Conservation (phyloP, 2,888 invertebrate genomes). For the Terebella lapidaria region DNA sequence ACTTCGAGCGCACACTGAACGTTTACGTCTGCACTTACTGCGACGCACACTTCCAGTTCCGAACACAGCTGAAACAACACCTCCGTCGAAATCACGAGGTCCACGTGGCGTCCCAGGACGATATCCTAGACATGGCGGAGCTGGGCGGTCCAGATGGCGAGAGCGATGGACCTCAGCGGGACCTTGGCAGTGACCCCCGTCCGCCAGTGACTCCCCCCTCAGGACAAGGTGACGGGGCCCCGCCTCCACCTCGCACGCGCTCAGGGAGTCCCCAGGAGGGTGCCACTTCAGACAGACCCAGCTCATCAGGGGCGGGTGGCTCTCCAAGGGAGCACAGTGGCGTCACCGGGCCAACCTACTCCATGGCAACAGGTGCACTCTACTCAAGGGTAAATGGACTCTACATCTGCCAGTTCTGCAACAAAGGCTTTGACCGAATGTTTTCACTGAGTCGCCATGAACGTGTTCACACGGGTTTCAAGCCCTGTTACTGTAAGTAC, state of each 20-base stretch:
- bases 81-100: conserved; percentile 14
- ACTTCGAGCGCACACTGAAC: conserved; percentile 37
- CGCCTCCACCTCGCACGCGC: not conserved
- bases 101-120: not conserved
- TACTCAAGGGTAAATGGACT: conserved; percentile 1
- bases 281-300: not conserved
- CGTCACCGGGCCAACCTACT: conserved; percentile 1
- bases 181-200: not conserved
- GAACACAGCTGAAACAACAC: conserved; percentile 40
- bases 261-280: not conserved
- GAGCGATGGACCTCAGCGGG: not conserved
- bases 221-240: not conserved
- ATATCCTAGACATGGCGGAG: not conserved
- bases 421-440: conserved; percentile 47
- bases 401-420: conserved; percentile 44
- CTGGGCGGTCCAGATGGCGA: not conserved
- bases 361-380: not conserved
- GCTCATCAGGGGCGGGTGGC: not conserved
- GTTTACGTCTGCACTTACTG: conserved; percentile 43
- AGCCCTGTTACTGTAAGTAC: conserved; percentile 47
- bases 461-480: conserved; percentile 50
- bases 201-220: conserved; percentile 1
- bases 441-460: conserved; percentile 51
- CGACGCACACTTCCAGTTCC: conserved; percentile 41
- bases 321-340: not conserved